Percentiles rank a stretch among this genome's conserved stretches.
Conservation (phyloP, 2,113 vertebrate species). For the Chamaea fasciata region DNA sequence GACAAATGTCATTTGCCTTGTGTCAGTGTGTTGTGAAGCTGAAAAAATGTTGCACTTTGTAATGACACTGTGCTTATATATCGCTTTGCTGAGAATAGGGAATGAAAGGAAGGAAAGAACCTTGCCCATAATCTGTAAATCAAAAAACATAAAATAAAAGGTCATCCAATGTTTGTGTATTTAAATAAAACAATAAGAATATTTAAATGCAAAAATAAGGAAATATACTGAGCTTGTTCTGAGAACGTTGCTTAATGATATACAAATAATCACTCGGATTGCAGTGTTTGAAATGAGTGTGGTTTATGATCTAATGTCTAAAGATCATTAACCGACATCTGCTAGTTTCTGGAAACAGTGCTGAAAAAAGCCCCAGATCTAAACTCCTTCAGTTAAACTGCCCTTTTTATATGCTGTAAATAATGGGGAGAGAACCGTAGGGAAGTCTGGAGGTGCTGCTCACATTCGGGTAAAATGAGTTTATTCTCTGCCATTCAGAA, state of each 20-base stretch:
- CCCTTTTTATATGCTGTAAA: constrained; percentile 39
- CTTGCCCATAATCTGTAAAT: neutral
- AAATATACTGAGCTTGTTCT: neutral
- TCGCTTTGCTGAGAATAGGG: neutral
- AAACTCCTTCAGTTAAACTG: constrained; percentile 32
- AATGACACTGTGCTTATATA: neutral
- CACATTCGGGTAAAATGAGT: neutral
- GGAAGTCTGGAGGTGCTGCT: constrained; percentile 12
- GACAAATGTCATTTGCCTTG: constrained; percentile 11
- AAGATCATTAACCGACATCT: constrained; percentile 43
- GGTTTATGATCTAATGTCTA: constrained; percentile 44
- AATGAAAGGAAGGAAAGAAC: neutral
- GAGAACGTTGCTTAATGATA: neutral
- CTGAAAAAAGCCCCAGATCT: constrained; percentile 6
- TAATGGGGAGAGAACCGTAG: neutral
- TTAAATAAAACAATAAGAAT: neutral
- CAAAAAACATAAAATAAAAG: neutral
- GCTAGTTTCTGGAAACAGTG: constrained; percentile 22
- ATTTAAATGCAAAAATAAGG: neutral
- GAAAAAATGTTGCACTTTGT: neutral
- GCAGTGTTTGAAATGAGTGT: constrained; percentile 9
- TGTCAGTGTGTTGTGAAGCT: neutral
- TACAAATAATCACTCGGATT: neutral
- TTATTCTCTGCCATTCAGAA: neutral
- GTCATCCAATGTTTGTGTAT: neutral